These are phyloP conservation scores for Euwallacea fornicatus DNA, from an alignment of 1,140 invertebrate genomes.

Conservation along the genomic window DNA sequence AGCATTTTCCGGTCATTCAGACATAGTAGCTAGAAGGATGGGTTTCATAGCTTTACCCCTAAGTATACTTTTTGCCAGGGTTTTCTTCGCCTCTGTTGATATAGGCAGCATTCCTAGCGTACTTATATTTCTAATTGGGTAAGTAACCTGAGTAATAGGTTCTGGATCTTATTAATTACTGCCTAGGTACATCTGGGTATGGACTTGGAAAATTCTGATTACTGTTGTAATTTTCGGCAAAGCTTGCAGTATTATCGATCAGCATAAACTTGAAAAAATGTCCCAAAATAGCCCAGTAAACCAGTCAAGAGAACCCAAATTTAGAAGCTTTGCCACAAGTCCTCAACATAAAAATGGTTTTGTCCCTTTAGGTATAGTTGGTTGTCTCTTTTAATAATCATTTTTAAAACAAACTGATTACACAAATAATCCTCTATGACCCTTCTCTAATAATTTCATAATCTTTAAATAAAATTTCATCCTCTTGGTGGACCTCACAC, in stretches of 20 bases:
- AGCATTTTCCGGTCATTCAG: constrained; percentile 96
- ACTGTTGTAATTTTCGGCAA: constrained; percentile 86
- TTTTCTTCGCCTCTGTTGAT: constrained; percentile 72
- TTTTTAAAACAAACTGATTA: neutral
- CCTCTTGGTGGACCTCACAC: neutral
- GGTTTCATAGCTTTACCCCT: constrained; percentile 97
- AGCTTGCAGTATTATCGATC: constrained; percentile 82
- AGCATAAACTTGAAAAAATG: constrained; percentile 66
- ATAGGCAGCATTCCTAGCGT: constrained; percentile 52
- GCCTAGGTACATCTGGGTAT: constrained; percentile 71
- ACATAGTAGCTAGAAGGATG: constrained; percentile 93
- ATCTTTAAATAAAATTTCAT: neutral
- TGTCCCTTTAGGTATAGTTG: constrained; percentile 18
- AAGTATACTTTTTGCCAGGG: constrained; percentile 85
- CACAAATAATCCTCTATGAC: too few relatives aligned
- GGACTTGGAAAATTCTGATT: constrained; percentile 80
- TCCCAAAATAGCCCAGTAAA: constrained; percentile 44
- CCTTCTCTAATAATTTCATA: too few relatives aligned
- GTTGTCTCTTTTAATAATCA: neutral
- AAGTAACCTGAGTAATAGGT: neutral
- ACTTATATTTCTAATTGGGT: constrained; percentile 41
- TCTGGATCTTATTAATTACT: neutral
- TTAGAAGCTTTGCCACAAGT: constrained; percentile 53
- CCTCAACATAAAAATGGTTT: constrained; percentile 47
- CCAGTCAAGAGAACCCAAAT: constrained; percentile 30